phyloP scores from a whole-genome alignment of 2,888 invertebrate species.

The Drosophila nr. perissopoda region DNA sequence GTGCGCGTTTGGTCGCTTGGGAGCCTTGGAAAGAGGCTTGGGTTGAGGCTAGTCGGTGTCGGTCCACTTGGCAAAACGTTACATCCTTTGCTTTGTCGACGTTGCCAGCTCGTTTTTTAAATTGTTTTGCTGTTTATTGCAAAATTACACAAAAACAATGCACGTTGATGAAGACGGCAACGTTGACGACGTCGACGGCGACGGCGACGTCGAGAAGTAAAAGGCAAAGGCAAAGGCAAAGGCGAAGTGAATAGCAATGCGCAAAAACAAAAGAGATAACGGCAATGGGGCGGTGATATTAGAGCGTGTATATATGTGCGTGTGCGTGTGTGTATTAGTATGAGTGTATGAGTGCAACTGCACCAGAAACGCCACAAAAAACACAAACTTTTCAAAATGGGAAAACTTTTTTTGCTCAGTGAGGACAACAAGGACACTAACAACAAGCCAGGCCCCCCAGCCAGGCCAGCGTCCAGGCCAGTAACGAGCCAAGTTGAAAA shows the following conservation, averaged over 20 bases:
- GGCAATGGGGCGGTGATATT: constrained; percentile 23
- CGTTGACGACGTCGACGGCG: constrained; percentile 61
- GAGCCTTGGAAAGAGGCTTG: neutral
- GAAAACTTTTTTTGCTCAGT: constrained; percentile 75
- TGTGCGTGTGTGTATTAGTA: constrained; percentile 37
- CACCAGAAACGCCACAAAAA: constrained; percentile 69
- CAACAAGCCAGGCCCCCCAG: constrained; percentile 34
- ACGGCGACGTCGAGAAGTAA: constrained; percentile 33
- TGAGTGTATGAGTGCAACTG: constrained; percentile 66
- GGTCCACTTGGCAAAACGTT: constrained; percentile 78
- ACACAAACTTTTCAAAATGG: constrained; percentile 77
- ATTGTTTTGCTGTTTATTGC: constrained; percentile 82
- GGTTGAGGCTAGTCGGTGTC: constrained; percentile 47
- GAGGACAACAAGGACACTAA: constrained; percentile 65
- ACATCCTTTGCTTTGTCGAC: constrained; percentile 77
- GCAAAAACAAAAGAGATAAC: constrained; percentile 71
- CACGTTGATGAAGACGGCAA: constrained; percentile 75
- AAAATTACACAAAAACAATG: constrained; percentile 81
- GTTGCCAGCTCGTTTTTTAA: constrained; percentile 61
- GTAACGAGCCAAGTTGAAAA: constrained; percentile 80
- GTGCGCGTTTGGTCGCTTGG: constrained; percentile 28
- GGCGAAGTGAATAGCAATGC: constrained; percentile 41
- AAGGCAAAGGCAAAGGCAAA: constrained; percentile 36
- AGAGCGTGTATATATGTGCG: constrained; percentile 21
- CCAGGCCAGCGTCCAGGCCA: constrained; percentile 6